Evolutionary conservation across 1,140 invertebrate species (phyloP), one percentile per base, ranked within the genome.

Genomic region (Neelides sp.): DNA sequence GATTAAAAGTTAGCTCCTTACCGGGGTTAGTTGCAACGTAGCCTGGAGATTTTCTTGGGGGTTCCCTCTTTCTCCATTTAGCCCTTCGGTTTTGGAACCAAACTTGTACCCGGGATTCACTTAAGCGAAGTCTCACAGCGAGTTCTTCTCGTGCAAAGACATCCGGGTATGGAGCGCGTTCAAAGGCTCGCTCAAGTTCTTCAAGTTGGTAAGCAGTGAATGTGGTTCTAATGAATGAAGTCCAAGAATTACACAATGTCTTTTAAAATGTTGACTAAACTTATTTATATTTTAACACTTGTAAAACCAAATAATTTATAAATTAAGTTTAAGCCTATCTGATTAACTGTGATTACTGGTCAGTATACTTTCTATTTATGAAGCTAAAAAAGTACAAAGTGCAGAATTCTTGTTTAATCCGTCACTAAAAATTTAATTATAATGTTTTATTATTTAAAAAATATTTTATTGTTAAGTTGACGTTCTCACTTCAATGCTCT

Each of bases 11-110:
- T n/a, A n/a, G n/a, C n/a, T n/a, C n/a, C 20, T 17, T 53, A 56
- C 54, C 58, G 40, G 54, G 58, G 53, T 57, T 57, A 5, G 55
- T 56, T 12, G 55, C 58, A 7, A 61, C 58, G 20, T 61, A 61
- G n/a, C 54, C 55, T 0, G 58, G 54, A 23, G 58, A 61, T 35
- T 93, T 93, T 52, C 95, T 79, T 0, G 92, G 93, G 12, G 95
- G 95, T 69, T 98, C 94, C 4, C 91, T 80, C 68, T 97, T 98
- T 15, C 94, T 75, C 93, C 94, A 98, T 66, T 97, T 98, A 5
- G 93, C 93, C 46, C 93, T 75, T 53, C 93, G 76, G 64, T 98
- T 97, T 71, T 98, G 84, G 62, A 87, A 88, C 83, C 84, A 83
- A 37, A 92, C 88, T 69, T 96, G 92, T 1, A 97, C 91, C 50